Base-by-base conservation (phyloP, 2,113 vertebrate species). In the Plectropomus leopardus region DNA sequence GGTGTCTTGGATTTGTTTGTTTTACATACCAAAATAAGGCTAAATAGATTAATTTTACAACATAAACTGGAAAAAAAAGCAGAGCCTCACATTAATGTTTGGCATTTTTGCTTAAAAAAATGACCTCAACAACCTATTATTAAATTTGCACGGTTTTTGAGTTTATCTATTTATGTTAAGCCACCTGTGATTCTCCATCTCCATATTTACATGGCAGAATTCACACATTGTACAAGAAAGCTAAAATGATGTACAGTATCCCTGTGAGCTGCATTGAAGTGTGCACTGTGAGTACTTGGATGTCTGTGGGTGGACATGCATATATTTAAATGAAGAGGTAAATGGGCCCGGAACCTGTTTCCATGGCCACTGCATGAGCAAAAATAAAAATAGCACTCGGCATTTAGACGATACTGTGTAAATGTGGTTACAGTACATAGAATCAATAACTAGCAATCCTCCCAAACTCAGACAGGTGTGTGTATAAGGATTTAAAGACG, bases 281-380 rank as follows among this genome's bases (percentile, higher is more conserved):
- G 51, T 70, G 45, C 16, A n/a, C 51, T 13, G n/a, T 14, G 42
- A 71, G 57, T 9, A n/a, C 68, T 32, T 63, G 58, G 42, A 78
- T 45, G 63, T 78, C 50, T 77, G 78, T 85, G 65, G 80, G 67
- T 42, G 60, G 63, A 21, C 36, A 45, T 71, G 54, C 78, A 64
- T 76, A 68, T 48, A 74, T 61, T 85, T 64, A 70, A 81, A 76
- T 81, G 34, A 70, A 1, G 45, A 26, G 57, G 69, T 75, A 75
- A 85, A 85, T 75, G 63, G 66, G 57, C 69, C 70, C 85, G 72
- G 72, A 91, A 86, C 70, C 72, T 28, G 83, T 92, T 90, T 90
- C 86, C 86, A 91, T 90, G 90, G 74, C 48, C 86, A 92, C 89
- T 63, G 81, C 67, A 82, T 79, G 66, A 81, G 65, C 85, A 86